phyloP scores from a whole-genome alignment of 2,113 vertebrate genomes.

The Phalacrocorax carbo region DNA sequence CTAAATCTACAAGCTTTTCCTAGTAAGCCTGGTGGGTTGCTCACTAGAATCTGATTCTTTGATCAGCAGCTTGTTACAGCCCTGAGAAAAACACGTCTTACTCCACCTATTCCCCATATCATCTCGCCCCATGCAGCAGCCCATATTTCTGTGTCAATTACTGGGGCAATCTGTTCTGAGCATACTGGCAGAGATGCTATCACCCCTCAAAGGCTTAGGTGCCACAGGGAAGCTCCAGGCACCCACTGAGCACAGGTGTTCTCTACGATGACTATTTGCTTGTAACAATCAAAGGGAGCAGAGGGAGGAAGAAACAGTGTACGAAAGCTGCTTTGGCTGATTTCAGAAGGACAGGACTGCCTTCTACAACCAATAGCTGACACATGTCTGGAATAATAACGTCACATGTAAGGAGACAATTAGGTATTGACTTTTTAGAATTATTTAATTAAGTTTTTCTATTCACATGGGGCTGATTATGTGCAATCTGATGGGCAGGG shows the following conservation, averaged over 20 bases:
- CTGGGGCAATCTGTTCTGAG: constrained; percentile 24
- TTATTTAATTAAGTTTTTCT: neutral
- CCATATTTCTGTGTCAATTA: neutral
- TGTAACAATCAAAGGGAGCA: neutral
- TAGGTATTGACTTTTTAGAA: neutral
- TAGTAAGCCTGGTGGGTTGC: neutral
- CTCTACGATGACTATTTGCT: neutral
- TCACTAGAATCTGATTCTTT: neutral
- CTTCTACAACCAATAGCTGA: neutral
- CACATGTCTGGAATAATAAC: neutral
- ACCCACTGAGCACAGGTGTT: constrained; percentile 40
- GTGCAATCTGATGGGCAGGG: neutral
- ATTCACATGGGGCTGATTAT: neutral
- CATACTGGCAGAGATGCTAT: neutral
- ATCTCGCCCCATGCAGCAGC: neutral
- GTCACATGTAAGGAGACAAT: neutral
- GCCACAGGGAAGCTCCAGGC: neutral
- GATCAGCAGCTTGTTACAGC: neutral
- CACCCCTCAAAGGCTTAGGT: neutral
- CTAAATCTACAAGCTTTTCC: neutral
- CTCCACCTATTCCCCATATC: neutral
- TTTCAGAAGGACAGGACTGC: neutral
- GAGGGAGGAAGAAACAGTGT: neutral
- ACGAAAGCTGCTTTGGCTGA: neutral
- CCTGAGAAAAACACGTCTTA: neutral